Evolutionary conservation across 2,113 vertebrate genomes (phyloP), one percentile per base, ranked within the genome.

Genomic region (Rhizomys pruinosus): DNA sequence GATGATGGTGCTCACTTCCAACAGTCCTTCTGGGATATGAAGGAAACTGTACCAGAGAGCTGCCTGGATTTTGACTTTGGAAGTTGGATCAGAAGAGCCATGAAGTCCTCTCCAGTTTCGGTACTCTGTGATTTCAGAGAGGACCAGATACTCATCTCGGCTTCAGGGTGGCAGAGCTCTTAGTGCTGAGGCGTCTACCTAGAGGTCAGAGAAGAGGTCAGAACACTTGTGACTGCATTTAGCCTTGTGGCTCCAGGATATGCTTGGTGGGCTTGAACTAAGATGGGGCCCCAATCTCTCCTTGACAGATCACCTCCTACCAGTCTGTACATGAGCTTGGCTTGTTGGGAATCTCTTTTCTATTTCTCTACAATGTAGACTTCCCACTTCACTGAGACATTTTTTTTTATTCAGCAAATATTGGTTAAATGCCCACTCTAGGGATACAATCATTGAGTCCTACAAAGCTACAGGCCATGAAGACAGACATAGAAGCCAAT

Each of bases 331-430:
- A 27, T 71, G 42, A 74, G 23, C 55, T 15, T 32, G 37, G 27
- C 32, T 71, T 59, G 4, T 44, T 37, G 17, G 71, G 34, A 71
- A 79, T 15, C 37, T n/a, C 37, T 79, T n/a, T 87, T 8, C 29
- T 34, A 88, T 61, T 29, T 32, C n/a, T 32, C 10, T 19, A 6
- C 32, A 23, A 10, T 52, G 1, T 8, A 2, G 37, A 61, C 9
- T 3, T 16, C 68, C 17, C 3, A 15, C 34, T 52, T 44, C 4
- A 90, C 66, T 63, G 42, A 27, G 85, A 32, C 42, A 52, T 3
- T 27, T 69, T 64, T 77, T 66, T 85, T 85, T 32, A 29, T 82
- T 92, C 66, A 71, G 23, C 68, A 44, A 34, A 74, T 61, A 42
- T 19, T 77, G 84, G 57, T 63, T 63, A 90, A 66, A 23, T 15